Base-by-base conservation (phyloP, 92 coral and sea anemone genomes). In the Epizoanthus fatuus region DNA sequence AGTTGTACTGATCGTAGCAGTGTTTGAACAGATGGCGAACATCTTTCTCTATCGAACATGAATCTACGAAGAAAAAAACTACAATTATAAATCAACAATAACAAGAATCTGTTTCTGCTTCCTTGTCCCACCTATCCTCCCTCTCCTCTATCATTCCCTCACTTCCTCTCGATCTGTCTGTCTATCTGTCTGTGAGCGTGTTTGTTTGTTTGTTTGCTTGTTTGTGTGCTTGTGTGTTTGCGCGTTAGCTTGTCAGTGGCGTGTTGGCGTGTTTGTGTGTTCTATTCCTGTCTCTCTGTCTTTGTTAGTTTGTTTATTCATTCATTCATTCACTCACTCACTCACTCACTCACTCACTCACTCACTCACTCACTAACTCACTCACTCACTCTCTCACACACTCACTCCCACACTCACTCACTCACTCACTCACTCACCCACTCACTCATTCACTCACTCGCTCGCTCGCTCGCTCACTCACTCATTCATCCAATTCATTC, bases 1-100 rank as follows among this genome's bases (percentile, higher is more conserved):
- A 1, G 2, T 86, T 91, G 79, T 88, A 96, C 17, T 52, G 88
- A 55, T 87, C 84, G 57, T 70, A 39, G 65, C 99, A 96, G 45
- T 92, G 79, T 69, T 84, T 63, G 59, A 94, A 93, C 22, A 47
- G 16, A 22, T 75, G 75, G 35, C 66, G 52, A 72, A 96, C 59
- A 7, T 19, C 40, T 5, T 84, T 68, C 5, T 74, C 65, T 52
- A 95, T 59, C 0, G 69, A 49, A 64, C 99, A 96, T 0, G 98
- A 90, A 66, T 94, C 98, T 96, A 77, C 3, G 25, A 53, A 47
- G 79, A 53, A 77, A 35, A 85, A 54, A 39, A 52, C 20, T 2
- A 4, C n/a, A 75, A 29, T 37, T 25, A 5, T 1, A 16, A 10
- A 4, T 32, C 49, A 19, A 29, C 13, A 39, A 5, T 16, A 39